Evolutionary conservation across 2,888 invertebrate species (phyloP), one percentile per base, ranked within the genome.

Genomic region (Drosophila setosimentum): DNA sequence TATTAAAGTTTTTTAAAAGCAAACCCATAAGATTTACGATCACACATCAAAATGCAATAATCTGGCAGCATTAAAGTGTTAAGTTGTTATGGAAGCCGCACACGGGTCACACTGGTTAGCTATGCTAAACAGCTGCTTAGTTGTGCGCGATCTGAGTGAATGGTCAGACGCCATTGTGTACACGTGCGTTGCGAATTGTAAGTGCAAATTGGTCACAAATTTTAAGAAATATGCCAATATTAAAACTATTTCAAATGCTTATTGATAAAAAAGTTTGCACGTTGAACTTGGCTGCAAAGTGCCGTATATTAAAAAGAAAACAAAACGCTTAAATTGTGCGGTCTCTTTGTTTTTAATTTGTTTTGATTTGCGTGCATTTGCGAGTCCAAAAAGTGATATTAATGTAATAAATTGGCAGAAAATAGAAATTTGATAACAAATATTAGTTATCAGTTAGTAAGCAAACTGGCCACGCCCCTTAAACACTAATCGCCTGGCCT

Each of bases 141-240:
- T 16, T 71, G 79, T 62, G 3, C 18, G 7, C 59, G 55, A 27
- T 21, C 35, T 30, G 24, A 59, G 76, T 75, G 79, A 78, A 75
- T 78, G 59, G 61, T 63, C 62, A 71, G 79, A 78, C 75, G 72
- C 79, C 78, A 78, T 78, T 78, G 79, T 79, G 76, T 75, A 68
- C 76, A 78, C 59, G 79, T 78, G 75, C 79, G 35, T 60, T 79
- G 78, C 72, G 71, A 78, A 78, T 79, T 66, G 78, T 78, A 78
- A 75, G 78, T 78, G 64, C n/a, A 65, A 75, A 60, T 72, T 62
- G 29, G 60, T 27, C 24, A 60, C 54, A 63, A 50, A 65, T 60
- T 65, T 50, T 8, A 48, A 7, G 6, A 71, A 60, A 57, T 60
- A n/a, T 29, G 13, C 8, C 11, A 42, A 30, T 13, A 10, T 49